Evolutionary conservation across 2,888 invertebrate genomes (phyloP).

Genomic region (Alsophila aescularia): DNA sequence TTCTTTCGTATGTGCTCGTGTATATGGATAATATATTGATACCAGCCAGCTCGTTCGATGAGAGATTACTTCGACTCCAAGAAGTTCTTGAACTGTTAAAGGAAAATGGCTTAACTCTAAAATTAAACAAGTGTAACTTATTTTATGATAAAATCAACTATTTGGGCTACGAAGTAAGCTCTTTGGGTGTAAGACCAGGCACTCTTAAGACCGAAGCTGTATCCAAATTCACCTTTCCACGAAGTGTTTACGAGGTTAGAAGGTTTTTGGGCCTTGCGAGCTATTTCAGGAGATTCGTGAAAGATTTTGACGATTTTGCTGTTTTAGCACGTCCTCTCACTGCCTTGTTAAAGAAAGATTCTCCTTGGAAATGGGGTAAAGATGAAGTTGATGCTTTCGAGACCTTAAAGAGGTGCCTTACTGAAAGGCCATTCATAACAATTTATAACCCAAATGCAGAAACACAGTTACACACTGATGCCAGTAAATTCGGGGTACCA

Average conservation of each 20-base stretch:
- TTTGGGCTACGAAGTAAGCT: conserved; percentile 40
- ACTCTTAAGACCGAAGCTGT: conserved; percentile 25
- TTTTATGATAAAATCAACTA: conserved; percentile 39
- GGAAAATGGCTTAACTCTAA: conserved; percentile 34
- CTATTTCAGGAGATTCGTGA: conserved; percentile 47
- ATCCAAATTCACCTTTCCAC: conserved; percentile 35
- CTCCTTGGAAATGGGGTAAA: background rate
- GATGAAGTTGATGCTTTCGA: conserved; percentile 36
- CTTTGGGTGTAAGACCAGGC: conserved; percentile 40
- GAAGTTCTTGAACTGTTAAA: conserved; percentile 22
- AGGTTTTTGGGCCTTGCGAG: conserved; percentile 45
- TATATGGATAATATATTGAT: conserved; percentile 45
- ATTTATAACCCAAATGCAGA: conserved; percentile 41
- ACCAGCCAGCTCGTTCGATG: too few relatives aligned
- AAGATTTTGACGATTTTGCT: conserved; percentile 41
- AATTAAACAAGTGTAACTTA: conserved; percentile 44
- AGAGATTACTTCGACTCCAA: conserved; percentile 32
- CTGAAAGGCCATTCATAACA: conserved; percentile 41
- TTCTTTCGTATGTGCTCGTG: conserved; percentile 1
- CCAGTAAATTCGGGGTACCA: conserved; percentile 44
- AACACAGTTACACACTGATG: conserved; percentile 55
- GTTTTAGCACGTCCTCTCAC: conserved; percentile 41
- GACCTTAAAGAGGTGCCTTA: conserved; percentile 37
- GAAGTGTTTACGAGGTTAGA: conserved; percentile 39
- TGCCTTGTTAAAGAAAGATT: background rate